A percentile compares a stretch with the other conserved stretches of the same genome.
Evolutionary conservation across 2,113 vertebrate genomes (phyloP).

Genomic region (Ursus arctos): DNA sequence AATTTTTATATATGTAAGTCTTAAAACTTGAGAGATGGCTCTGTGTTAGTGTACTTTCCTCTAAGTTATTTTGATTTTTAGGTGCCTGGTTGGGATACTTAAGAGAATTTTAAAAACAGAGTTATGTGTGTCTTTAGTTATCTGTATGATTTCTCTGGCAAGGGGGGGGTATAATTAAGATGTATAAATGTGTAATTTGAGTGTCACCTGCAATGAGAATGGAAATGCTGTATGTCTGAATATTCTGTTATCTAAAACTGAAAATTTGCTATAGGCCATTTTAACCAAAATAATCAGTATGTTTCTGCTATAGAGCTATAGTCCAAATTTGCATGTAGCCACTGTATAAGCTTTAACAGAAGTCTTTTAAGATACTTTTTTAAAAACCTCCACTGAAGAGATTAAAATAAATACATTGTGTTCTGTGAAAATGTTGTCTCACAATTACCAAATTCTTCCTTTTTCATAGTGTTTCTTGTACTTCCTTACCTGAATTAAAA

Average conservation of each 20-base stretch:
- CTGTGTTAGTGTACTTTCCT: constrained; percentile 1
- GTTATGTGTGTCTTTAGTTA: constrained; percentile 10
- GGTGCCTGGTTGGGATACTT: constrained; percentile 32
- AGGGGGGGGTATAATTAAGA: constrained; percentile 14
- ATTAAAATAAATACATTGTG: constrained; percentile 21
- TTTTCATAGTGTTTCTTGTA: neutral
- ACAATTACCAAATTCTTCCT: neutral
- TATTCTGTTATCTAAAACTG: constrained; percentile 41
- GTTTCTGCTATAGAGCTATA: neutral
- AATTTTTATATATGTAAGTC: neutral
- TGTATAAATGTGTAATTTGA: constrained; percentile 1
- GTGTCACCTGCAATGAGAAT: constrained; percentile 8
- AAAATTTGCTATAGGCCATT: constrained; percentile 47
- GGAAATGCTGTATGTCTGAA: constrained; percentile 4
- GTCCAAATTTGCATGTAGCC: neutral
- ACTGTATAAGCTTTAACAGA: neutral
- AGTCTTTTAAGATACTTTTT: constrained; percentile 50
- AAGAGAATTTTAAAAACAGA: constrained; percentile 13
- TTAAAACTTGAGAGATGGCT: constrained; percentile 37
- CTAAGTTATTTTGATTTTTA: constrained; percentile 51
- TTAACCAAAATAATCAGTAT: constrained; percentile 44
- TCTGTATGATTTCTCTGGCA: constrained; percentile 40
- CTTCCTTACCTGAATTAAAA: constrained; percentile 14
- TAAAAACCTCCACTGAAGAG: neutral
- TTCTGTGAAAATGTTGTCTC: constrained; percentile 25